Evolutionary conservation across 2,797 vertebrate species (phyloP).

Genomic region (Selene dorsalis): DNA sequence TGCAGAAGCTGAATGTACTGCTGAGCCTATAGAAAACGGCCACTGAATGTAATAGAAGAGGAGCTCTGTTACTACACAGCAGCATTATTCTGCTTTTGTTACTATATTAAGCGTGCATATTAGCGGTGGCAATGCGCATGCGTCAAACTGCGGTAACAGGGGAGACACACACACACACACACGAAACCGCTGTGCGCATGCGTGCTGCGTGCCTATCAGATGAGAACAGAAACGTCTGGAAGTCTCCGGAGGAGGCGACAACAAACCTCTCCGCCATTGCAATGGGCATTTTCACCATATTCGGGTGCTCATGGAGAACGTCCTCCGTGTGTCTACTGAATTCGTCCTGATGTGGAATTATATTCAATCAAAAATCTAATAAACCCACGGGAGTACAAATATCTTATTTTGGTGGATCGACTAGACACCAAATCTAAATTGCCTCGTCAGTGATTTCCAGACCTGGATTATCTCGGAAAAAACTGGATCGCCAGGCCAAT

Average conservation of each 20-base stretch:
- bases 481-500: slow-evolving; percentile 68
- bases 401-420: slow-evolving; percentile 74
- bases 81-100: slow-evolving; percentile 71
- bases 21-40: not conserved
- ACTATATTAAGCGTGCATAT: slow-evolving; percentile 70
- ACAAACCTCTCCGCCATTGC: slow-evolving; percentile 29
- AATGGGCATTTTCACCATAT: slow-evolving; percentile 29
- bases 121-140: slow-evolving; percentile 67
- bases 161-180: slow-evolving; percentile 20
- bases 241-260: slow-evolving; percentile 33
- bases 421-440: slow-evolving; percentile 70
- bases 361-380: slow-evolving; percentile 67
- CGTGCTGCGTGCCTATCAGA: slow-evolving; percentile 61
- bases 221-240: slow-evolving; percentile 62
- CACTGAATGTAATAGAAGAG: not conserved
- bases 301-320: slow-evolving; percentile 56
- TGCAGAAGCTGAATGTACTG: not conserved
- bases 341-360: slow-evolving; percentile 65
- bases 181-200: slow-evolving; percentile 58
- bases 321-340: slow-evolving; percentile 53
- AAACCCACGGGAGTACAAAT: slow-evolving; percentile 77
- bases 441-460: slow-evolving; percentile 66
- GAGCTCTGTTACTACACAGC: slow-evolving; percentile 62
- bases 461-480: slow-evolving; percentile 77
- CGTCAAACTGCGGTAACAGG: slow-evolving; percentile 81